Evolutionary conservation across 2,113 vertebrate genomes (phyloP), one percentile per base, ranked within the genome.

Genomic region (Campylomormyrus numenius): DNA sequence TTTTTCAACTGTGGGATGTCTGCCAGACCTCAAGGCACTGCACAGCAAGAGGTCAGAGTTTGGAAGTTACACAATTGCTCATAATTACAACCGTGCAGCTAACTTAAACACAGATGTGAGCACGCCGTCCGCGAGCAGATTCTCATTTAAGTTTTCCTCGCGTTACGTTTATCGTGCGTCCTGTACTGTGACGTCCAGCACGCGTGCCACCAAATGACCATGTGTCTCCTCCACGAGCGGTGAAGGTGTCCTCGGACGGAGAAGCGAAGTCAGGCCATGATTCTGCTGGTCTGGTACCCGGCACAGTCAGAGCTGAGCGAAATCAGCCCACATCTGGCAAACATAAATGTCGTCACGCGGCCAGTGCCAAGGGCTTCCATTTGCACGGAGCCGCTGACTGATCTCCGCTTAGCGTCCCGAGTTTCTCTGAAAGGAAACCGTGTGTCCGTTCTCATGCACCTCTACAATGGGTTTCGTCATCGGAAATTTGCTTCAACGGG

Each of bases 281-380:
- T 9, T 45, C 27, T 19, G 13, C 31, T 58, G 50, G 6, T 35
- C 24, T 88, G 35, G 15, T 9, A 45, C 17, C 56, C 87, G 7
- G n/a, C 35, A 24, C 39, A 88, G 53, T 89, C 83, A 88, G 91
- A 90, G 89, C 88, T n/a, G 88, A 91, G 90, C 87, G 90, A 92
- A 93, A 93, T 93, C 92, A 90, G 93, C 92, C 91, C 92, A 93
- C 53, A 88, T 89, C 90, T 91, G 92, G 91, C 93, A 87, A 90
- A 93, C 91, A 93, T 92, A 92, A 94, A 91, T 92, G 70, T 88
- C 85, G 92, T 94, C 92, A 92, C 92, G 90, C 83, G 80, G 88
- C 83, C 87, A 62, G 91, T 91, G 92, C 19, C 92, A 92, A 91
- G 92, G 88, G 87, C 91, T 88, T 88, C 88, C 92, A 90, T 92